phyloP scores from a whole-genome alignment of 2,113 vertebrate genomes.

The Scomber japonicus region DNA sequence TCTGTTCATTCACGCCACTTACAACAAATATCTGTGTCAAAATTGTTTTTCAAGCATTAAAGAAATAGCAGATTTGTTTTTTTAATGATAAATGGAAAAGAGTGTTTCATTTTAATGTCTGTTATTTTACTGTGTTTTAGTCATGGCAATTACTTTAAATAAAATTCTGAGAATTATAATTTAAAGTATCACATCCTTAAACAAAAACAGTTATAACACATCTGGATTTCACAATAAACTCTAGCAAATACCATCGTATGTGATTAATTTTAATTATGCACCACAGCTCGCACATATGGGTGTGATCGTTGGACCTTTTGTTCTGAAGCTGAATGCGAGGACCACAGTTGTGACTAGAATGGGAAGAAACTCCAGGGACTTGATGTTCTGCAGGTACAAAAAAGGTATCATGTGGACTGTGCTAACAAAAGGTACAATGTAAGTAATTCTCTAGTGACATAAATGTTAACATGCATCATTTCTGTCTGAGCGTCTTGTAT shows the following conservation, averaged over 20 bases:
- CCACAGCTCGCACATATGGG: background rate
- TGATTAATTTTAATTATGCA: background rate
- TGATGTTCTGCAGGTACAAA: slow-evolving; percentile 1
- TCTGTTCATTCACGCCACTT: too few relatives aligned
- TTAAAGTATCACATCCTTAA: background rate
- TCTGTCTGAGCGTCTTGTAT: background rate
- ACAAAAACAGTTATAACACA: background rate
- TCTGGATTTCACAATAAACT: too few relatives aligned
- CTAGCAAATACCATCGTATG: too few relatives aligned
- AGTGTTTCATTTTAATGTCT: too few relatives aligned
- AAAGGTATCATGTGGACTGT: slow-evolving; percentile 7
- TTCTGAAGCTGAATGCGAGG: background rate
- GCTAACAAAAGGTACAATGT: slow-evolving; percentile 33
- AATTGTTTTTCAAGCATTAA: background rate
- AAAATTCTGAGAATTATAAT: too few relatives aligned
- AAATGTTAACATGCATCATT: background rate
- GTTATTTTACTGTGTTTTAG: too few relatives aligned
- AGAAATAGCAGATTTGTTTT: too few relatives aligned
- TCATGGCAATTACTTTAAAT: too few relatives aligned
- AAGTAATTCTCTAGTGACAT: slow-evolving; percentile 17
- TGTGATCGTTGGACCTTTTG: background rate
- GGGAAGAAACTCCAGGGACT: background rate
- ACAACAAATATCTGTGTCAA: background rate
- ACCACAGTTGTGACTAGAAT: background rate
- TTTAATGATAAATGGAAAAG: too few relatives aligned